These are phyloP conservation scores for Uropetala carovei DNA, from an alignment of 2,888 invertebrate genomes.

Conservation along the genomic window DNA sequence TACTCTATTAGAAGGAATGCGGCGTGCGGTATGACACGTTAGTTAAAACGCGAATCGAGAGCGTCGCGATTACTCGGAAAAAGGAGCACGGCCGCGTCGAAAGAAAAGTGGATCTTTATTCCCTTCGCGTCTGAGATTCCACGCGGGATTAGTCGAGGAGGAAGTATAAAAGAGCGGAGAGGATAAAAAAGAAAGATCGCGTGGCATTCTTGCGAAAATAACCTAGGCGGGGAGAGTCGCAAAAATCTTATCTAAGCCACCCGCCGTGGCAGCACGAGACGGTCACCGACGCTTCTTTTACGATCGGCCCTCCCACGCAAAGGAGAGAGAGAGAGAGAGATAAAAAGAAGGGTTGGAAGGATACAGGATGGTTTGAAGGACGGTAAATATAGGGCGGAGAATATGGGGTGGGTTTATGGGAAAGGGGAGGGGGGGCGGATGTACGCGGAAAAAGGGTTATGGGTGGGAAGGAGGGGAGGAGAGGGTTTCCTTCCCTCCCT, in stretches of 20 bases:
- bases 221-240: not conserved
- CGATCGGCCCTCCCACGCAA: slow-evolving; percentile 3
- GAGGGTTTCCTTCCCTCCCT: not conserved
- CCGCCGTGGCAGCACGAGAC: not conserved
- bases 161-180: not conserved
- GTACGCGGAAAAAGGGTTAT: not conserved
- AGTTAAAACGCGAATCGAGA: too few relatives aligned
- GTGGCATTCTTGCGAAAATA: slow-evolving; percentile 8
- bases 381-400: slow-evolving; percentile 25
- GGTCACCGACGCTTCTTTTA: not conserved
- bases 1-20: too few relatives aligned
- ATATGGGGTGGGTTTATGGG: not conserved
- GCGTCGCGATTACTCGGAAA: not conserved
- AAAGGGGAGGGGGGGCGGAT: not conserved
- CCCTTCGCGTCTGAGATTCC: too few relatives aligned
- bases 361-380: not conserved
- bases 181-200: not conserved
- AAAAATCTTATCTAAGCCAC: not conserved
- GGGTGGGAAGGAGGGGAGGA: not conserved
- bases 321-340: not conserved
- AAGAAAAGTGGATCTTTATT: too few relatives aligned
- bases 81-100: not conserved
- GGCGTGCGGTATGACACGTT: too few relatives aligned
- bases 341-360: not conserved
- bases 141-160: not conserved